Evolutionary conservation across 2,797 vertebrate species (phyloP).

Genomic region (Aeoliscus strigatus): DNA sequence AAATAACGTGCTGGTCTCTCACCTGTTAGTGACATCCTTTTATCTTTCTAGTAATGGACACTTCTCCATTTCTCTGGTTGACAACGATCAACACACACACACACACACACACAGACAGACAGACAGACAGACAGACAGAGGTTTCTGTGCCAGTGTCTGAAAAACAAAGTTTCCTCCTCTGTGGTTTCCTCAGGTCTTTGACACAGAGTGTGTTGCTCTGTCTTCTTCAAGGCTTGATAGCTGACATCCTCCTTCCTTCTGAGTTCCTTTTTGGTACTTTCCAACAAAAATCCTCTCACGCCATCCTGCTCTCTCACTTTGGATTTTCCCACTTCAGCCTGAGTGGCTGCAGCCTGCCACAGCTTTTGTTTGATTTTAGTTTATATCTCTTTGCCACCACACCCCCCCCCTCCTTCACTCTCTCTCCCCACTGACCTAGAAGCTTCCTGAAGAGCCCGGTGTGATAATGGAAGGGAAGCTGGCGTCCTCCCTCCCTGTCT

Average conservation of each 20-base stretch:
- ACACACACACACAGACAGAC: conserved; percentile 43
- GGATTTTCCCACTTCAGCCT: conserved; percentile 66
- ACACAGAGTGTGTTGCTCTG: conserved; percentile 44
- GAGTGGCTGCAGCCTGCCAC: conserved; percentile 44
- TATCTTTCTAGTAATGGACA: conserved; percentile 71
- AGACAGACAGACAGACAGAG: conserved; percentile 39
- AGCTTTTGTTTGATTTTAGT: conserved; percentile 41
- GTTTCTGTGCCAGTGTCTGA: conserved; percentile 55
- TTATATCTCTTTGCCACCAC: conserved; percentile 14
- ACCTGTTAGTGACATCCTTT: conserved; percentile 82
- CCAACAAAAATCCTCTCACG: conserved; percentile 58
- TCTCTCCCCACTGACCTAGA: conserved; percentile 55
- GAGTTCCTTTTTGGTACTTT: conserved; percentile 66
- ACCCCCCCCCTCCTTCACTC: conserved; percentile 29
- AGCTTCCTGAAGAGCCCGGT: conserved; percentile 47
- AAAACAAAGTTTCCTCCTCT: conserved; percentile 58
- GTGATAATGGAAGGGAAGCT: conserved; percentile 52
- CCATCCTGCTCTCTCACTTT: conserved; percentile 61
- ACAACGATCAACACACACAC: conserved; percentile 47
- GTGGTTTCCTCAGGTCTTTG: conserved; percentile 56
- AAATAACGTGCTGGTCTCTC: conserved; percentile 21
- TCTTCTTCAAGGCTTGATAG: conserved; percentile 32
- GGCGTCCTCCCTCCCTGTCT: conserved; percentile 45
- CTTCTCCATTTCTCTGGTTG: conserved; percentile 74
- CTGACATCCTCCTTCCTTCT: conserved; percentile 45